A percentile compares a stretch with the other conserved stretches of the same genome.
Conservation (phyloP, 2,113 vertebrate species). For the Cheilinus undulatus region DNA sequence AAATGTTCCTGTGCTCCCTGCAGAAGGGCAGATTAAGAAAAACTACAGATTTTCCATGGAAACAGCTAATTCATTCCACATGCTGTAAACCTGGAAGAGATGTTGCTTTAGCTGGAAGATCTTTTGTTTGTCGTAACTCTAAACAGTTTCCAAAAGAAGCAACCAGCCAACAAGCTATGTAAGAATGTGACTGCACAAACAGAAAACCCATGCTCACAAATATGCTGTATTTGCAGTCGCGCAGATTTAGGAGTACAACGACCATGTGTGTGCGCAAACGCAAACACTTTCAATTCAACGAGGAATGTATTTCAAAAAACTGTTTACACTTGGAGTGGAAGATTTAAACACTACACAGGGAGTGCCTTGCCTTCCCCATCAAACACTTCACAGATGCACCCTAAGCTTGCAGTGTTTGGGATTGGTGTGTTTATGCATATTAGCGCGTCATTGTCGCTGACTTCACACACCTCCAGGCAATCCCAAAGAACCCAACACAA, state of each 20-base stretch:
- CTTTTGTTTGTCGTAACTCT: conserved; percentile 25
- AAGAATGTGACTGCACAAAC: conserved; percentile 4
- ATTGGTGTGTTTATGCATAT: conserved; percentile 3
- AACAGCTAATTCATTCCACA: background rate
- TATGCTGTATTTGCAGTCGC: background rate
- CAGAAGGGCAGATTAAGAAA: background rate
- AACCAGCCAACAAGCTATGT: background rate
- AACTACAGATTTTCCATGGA: conserved; percentile 1
- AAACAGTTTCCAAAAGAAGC: conserved; percentile 25
- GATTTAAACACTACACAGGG: conserved; percentile 5
- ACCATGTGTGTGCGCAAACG: background rate
- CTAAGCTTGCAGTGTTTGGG: conserved; percentile 4
- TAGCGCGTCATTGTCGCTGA: conserved; percentile 10
- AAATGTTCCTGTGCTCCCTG: background rate
- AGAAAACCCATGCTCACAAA: conserved; percentile 10
- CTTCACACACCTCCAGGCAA: conserved; percentile 13
- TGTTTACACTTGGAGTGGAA: conserved; percentile 17
- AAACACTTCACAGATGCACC: conserved; percentile 26
- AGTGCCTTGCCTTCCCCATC: conserved; percentile 14
- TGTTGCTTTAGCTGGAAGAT: background rate
- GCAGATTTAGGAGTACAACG: background rate
- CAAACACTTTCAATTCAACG: conserved; percentile 1
- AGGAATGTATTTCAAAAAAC: conserved; percentile 28
- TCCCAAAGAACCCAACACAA: conserved; percentile 35
- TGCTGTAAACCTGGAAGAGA: background rate